Evolutionary conservation across 2,888 invertebrate genomes (phyloP).

Genomic region (Tubulanus polymorphus): DNA sequence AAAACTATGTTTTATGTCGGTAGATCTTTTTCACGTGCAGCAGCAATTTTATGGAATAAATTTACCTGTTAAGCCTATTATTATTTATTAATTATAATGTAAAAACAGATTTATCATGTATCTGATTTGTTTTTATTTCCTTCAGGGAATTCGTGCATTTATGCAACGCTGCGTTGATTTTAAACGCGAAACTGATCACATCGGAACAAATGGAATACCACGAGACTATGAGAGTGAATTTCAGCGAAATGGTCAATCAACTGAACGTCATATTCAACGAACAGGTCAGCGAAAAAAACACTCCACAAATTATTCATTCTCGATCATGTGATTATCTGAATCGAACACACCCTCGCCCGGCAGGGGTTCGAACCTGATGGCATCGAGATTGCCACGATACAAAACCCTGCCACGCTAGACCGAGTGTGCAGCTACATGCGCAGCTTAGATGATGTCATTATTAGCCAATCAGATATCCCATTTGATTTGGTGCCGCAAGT

Average conservation of each 20-base stretch:
- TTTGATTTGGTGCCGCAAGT: no score
- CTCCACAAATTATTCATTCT: no score
- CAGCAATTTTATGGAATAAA: not conserved
- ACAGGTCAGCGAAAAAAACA: slow-evolving; percentile 42
- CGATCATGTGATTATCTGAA: no score
- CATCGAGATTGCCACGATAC: no score
- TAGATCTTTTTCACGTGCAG: not conserved
- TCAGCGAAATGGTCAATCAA: slow-evolving; percentile 76
- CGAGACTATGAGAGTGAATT: slow-evolving; percentile 79
- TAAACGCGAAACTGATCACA: slow-evolving; percentile 82
- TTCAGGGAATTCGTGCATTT: slow-evolving; percentile 83
- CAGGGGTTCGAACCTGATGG: no score
- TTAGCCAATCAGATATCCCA: no score
- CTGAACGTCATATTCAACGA: slow-evolving; percentile 55
- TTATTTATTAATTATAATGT: slow-evolving; percentile 4
- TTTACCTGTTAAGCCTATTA: not conserved
- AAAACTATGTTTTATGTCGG: slow-evolving; percentile 7
- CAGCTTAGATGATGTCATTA: no score
- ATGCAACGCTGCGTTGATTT: slow-evolving; percentile 82
- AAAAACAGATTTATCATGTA: no score
- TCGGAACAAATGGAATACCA: slow-evolving; percentile 91
- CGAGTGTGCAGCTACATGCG: no score
- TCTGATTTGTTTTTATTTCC: slow-evolving; percentile 1
- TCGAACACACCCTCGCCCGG: no score
- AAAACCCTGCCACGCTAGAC: no score